A percentile compares a stretch with the other conserved stretches of the same genome.
phyloP scores from a whole-genome alignment of 2,113 vertebrate genomes.

The Sander lucioperca region DNA sequence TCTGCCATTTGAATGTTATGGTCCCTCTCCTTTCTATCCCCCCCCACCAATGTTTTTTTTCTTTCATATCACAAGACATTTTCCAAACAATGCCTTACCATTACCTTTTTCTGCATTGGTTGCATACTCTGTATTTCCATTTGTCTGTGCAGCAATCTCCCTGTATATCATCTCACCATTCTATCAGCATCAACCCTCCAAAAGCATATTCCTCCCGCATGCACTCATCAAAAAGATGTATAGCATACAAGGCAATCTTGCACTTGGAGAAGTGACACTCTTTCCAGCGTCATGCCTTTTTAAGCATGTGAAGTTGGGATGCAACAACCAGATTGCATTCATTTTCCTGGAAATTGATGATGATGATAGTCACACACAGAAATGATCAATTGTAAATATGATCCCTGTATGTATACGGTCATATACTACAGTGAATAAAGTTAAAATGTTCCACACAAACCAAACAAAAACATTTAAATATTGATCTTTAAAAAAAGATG shows the following conservation, averaged over 20 bases:
- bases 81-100: slow-evolving; percentile 32
- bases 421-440: neutral
- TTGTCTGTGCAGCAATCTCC: slow-evolving; percentile 54
- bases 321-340: slow-evolving; percentile 10
- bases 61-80: slow-evolving; percentile 38
- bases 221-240: slow-evolving; percentile 50
- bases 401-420: neutral
- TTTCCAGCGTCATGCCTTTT: slow-evolving; percentile 25
- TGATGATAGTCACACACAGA: neutral
- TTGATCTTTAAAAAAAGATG: slow-evolving; percentile 40
- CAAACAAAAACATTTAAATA: slow-evolving; percentile 55
- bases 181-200: slow-evolving; percentile 58
- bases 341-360: slow-evolving; percentile 23
- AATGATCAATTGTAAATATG: neutral
- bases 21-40: slow-evolving; percentile 79
- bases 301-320: slow-evolving; percentile 20
- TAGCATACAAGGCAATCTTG: slow-evolving; percentile 38
- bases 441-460: slow-evolving; percentile 19
- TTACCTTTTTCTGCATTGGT: slow-evolving; percentile 54
- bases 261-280: slow-evolving; percentile 35
- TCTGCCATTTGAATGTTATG: slow-evolving; percentile 80
- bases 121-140: slow-evolving; percentile 55
- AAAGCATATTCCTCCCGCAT: slow-evolving; percentile 49
- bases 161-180: slow-evolving; percentile 39
- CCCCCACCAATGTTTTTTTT: slow-evolving; percentile 19